A percentile compares a stretch with the other conserved stretches of the same genome.
Evolutionary conservation across 1,140 invertebrate genomes (phyloP).

Genomic region (Pantala flavescens): DNA sequence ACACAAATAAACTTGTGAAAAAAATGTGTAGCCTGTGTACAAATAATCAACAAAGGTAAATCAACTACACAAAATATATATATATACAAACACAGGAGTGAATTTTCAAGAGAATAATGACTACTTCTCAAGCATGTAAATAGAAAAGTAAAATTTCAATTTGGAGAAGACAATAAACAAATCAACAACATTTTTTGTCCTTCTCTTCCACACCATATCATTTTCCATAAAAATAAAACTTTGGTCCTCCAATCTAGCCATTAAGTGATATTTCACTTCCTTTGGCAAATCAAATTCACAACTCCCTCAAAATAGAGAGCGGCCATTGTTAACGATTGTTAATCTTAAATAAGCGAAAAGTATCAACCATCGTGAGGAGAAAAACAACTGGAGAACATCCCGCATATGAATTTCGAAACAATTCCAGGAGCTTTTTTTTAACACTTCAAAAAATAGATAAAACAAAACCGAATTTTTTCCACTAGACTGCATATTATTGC

Average conservation of each 20-base stretch:
- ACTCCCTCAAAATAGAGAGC: too few relatives aligned
- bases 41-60: slow-evolving; percentile 4
- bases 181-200: background rate
- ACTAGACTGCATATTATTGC: too few relatives aligned
- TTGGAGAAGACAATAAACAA: background rate
- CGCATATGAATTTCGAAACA: too few relatives aligned
- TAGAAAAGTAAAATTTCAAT: background rate
- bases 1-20: slow-evolving; percentile 1
- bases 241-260: background rate
- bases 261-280: too few relatives aligned
- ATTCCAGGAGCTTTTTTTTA: too few relatives aligned
- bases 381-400: too few relatives aligned
- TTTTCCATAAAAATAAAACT: slow-evolving; percentile 1
- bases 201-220: background rate
- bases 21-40: background rate
- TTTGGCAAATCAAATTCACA: too few relatives aligned
- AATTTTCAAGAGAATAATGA: background rate
- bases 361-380: too few relatives aligned
- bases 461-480: too few relatives aligned
- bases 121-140: background rate
- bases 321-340: too few relatives aligned
- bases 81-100: background rate
- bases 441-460: too few relatives aligned
- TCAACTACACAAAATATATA: slow-evolving; percentile 8
- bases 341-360: too few relatives aligned